Percentiles rank a stretch among this genome's conserved stretches.
These are phyloP conservation scores for Brachionus angularis DNA, from an alignment of 1,140 invertebrate species.

Conservation along the genomic window DNA sequence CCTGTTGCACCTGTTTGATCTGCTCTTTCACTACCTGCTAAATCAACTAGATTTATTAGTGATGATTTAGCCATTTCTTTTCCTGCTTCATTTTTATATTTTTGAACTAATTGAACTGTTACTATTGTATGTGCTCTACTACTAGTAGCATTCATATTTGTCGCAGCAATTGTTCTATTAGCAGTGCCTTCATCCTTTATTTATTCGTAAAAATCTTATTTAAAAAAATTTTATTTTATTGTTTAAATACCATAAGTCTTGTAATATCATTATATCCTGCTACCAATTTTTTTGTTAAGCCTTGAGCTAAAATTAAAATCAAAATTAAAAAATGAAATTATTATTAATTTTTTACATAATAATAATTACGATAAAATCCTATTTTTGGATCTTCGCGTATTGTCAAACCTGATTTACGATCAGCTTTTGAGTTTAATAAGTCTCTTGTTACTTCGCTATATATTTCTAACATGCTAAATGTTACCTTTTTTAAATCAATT, in stretches of 20 bases:
- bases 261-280: slow-evolving; percentile 62
- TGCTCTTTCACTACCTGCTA: slow-evolving; percentile 65
- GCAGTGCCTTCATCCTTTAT: slow-evolving; percentile 61
- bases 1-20: slow-evolving; percentile 63
- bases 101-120: slow-evolving; percentile 63
- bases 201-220: slow-evolving; percentile 44
- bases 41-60: slow-evolving; percentile 64
- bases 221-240: neutral
- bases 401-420: slow-evolving; percentile 60
- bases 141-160: slow-evolving; percentile 68
- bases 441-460: slow-evolving; percentile 66
- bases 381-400: slow-evolving; percentile 64
- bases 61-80: slow-evolving; percentile 63
- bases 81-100: slow-evolving; percentile 60
- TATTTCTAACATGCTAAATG: slow-evolving; percentile 66
- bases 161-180: slow-evolving; percentile 64
- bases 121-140: slow-evolving; percentile 67
- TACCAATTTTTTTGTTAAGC: slow-evolving; percentile 60
- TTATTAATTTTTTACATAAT: slow-evolving; percentile 55
- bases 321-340: slow-evolving; percentile 53
- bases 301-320: slow-evolving; percentile 61
- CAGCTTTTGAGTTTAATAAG: slow-evolving; percentile 58
- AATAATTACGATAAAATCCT: slow-evolving; percentile 68
- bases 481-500: too few relatives aligned
- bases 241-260: slow-evolving; percentile 55